Evolutionary conservation across 2,113 vertebrate genomes (phyloP).

Genomic region (Capreolus pygargus): DNA sequence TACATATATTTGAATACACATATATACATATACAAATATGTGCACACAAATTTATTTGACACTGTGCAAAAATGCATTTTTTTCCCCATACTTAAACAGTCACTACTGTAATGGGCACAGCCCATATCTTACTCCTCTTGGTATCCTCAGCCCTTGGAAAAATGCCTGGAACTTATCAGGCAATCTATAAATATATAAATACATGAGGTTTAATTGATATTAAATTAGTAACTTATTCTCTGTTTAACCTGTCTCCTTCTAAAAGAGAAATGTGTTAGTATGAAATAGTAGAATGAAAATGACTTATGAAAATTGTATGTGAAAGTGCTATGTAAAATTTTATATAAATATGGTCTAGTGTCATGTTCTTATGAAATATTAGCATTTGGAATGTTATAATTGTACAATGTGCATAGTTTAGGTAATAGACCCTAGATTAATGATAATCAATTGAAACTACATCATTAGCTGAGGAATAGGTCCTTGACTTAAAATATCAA

Average conservation of each 20-base stretch:
- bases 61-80: not conserved
- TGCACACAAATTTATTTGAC: not conserved
- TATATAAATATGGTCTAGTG: not conserved
- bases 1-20: not conserved
- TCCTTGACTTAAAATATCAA: slow-evolving; percentile 16
- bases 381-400: not conserved
- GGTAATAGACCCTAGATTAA: not conserved
- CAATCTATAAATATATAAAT: not conserved
- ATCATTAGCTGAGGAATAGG: not conserved
- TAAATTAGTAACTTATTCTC: slow-evolving; percentile 1
- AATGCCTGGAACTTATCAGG: not conserved
- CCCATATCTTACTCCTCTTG: not conserved
- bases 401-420: not conserved
- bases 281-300: not conserved
- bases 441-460: not conserved
- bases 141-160: not conserved
- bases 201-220: not conserved
- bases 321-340: not conserved
- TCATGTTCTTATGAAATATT: not conserved
- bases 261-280: not conserved
- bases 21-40: not conserved
- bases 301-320: not conserved
- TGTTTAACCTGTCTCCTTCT: not conserved
- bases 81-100: not conserved
- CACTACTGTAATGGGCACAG: not conserved